Percentiles rank a stretch among this genome's conserved stretches.
These are phyloP conservation scores for Drosophila athabasca DNA, from an alignment of 1,140 invertebrate genomes.

Conservation along the genomic window DNA sequence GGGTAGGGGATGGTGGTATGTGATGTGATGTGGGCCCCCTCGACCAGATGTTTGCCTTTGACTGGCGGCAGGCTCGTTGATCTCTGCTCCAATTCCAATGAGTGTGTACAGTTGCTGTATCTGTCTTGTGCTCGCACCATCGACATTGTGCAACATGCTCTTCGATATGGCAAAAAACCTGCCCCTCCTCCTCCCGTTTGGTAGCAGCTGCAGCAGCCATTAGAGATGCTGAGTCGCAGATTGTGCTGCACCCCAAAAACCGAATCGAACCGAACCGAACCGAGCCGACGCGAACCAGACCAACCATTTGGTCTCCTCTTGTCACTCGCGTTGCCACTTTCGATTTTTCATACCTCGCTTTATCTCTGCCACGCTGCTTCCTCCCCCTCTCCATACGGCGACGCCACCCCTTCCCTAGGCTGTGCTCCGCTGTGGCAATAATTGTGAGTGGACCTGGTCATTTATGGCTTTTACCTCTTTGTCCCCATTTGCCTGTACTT, in stretches of 20 bases:
- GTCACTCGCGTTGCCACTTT: conserved; percentile 57
- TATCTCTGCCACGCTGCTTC: background rate
- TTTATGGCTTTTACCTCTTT: conserved; percentile 61
- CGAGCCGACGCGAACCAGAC: conserved; percentile 7
- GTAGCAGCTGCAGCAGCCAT: conserved; percentile 49
- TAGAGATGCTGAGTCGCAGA: conserved; percentile 44
- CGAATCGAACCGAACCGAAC: conserved; percentile 7
- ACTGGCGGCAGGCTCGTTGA: conserved; percentile 68
- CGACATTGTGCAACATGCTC: conserved; percentile 72
- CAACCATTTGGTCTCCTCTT: conserved; percentile 5
- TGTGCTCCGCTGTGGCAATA: conserved; percentile 21
- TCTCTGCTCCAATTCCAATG: conserved; percentile 72
- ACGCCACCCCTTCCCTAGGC: background rate
- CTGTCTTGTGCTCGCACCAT: conserved; percentile 38
- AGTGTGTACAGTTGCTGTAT: conserved; percentile 29
- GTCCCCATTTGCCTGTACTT: conserved; percentile 44
- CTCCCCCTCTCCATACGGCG: too few species aligned
- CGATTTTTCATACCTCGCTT: conserved; percentile 67
- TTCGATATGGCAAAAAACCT: conserved; percentile 43
- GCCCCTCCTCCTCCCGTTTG: conserved; percentile 3
- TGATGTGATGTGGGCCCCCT: conserved; percentile 7
- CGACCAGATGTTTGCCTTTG: conserved; percentile 57
- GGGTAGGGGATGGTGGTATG: background rate
- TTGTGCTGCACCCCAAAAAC: conserved; percentile 58
- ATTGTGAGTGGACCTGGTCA: conserved; percentile 70